phyloP scores from a whole-genome alignment of 2,888 invertebrate genomes.

The Oscheius sp. region DNA sequence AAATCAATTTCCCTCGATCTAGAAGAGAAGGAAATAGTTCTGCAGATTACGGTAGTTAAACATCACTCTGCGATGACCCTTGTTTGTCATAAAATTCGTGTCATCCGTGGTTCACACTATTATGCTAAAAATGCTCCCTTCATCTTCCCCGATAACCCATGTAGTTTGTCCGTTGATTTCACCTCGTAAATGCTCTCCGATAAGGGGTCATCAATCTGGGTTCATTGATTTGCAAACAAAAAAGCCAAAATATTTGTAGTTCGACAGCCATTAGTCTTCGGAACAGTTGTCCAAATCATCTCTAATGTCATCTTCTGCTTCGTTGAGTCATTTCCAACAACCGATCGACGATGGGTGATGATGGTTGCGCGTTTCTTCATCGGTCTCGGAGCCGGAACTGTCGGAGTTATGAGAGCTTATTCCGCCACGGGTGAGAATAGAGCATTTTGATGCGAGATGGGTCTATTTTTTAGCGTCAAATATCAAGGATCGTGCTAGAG shows the following conservation, averaged over 20 bases:
- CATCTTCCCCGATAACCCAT: no score
- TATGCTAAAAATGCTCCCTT: background rate
- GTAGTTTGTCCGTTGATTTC: background rate
- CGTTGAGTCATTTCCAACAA: constrained; percentile 43
- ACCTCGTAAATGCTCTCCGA: no score
- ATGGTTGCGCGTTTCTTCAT: constrained; percentile 44
- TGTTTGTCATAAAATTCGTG: no score
- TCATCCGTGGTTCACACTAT: background rate
- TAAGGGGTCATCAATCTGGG: no score
- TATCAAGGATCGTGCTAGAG: constrained; percentile 45
- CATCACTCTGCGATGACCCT: no score
- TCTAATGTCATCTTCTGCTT: constrained; percentile 54
- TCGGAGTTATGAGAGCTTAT: constrained; percentile 52
- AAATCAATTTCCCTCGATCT: no score
- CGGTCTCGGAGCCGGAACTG: constrained; percentile 49
- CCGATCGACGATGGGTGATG: constrained; percentile 49
- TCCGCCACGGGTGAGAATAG: constrained; percentile 34
- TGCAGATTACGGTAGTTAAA: no score
- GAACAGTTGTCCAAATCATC: constrained; percentile 47
- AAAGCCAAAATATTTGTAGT: constrained; percentile 33
- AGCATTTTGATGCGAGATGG: background rate
- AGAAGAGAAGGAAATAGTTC: no score
- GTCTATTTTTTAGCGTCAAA: constrained; percentile 34
- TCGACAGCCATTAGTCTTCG: constrained; percentile 48
- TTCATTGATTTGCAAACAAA: no score